A percentile compares a stretch with the other conserved stretches of the same genome.
phyloP scores from a whole-genome alignment of 1,140 invertebrate species.

The Calephelis nemesis region DNA sequence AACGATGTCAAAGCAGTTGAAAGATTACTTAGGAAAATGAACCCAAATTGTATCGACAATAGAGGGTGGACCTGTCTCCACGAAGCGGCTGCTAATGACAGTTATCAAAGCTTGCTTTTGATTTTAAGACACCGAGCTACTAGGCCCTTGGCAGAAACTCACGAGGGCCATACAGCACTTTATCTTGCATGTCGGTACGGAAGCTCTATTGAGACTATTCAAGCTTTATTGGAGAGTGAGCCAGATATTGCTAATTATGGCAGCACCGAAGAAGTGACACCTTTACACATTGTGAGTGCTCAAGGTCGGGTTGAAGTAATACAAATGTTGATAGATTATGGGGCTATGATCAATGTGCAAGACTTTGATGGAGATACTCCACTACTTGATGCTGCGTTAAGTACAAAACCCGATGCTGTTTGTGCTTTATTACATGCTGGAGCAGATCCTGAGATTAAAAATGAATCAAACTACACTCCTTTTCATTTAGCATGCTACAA shows the following conservation, averaged over 20 bases:
- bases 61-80: slow-evolving; percentile 75
- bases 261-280: slow-evolving; percentile 80
- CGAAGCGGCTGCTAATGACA: slow-evolving; percentile 68
- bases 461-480: slow-evolving; percentile 80
- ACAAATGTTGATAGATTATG: slow-evolving; percentile 81
- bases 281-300: slow-evolving; percentile 84
- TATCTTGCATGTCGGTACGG: slow-evolving; percentile 64
- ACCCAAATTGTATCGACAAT: slow-evolving; percentile 71
- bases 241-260: slow-evolving; percentile 68
- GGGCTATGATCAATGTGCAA: slow-evolving; percentile 83
- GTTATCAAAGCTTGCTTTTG: slow-evolving; percentile 58
- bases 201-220: slow-evolving; percentile 56
- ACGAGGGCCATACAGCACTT: slow-evolving; percentile 73
- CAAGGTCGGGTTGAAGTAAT: slow-evolving; percentile 81
- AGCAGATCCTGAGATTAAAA: slow-evolving; percentile 81
- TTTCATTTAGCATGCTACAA: slow-evolving; percentile 80
- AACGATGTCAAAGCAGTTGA: slow-evolving; percentile 59
- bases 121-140: slow-evolving; percentile 59
- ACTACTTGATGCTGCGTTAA: slow-evolving; percentile 84
- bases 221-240: slow-evolving; percentile 57
- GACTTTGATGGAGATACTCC: slow-evolving; percentile 86
- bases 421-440: slow-evolving; percentile 82
- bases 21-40: slow-evolving; percentile 62
- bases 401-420: slow-evolving; percentile 79
- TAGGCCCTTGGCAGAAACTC: slow-evolving; percentile 56